Base-by-base conservation (phyloP, 2,888 invertebrate genomes). In the Nemotelus pantherinus region DNA sequence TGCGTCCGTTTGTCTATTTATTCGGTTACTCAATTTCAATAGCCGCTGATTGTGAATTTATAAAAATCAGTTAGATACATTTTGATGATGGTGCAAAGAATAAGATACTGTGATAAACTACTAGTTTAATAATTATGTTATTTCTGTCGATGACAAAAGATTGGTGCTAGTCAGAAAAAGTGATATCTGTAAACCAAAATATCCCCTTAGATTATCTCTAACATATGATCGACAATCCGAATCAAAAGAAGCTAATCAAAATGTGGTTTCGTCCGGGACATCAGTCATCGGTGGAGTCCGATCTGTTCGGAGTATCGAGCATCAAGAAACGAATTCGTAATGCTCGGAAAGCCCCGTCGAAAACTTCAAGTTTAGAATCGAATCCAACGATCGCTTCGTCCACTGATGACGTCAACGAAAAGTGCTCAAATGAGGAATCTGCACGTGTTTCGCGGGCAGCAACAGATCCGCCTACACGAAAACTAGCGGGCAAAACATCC, bases 251-350 rank as follows among this genome's bases (percentile, higher is more conserved):
- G 57, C 25, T 25, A 25, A 25, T 25, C 25, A 79, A 76, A 58
- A 81, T 81, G 81, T 81, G 81, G 81, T 81, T 81, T 77, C 80
- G 81, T 70, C 77, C 80, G 53, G 80, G 80, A 71, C 74, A 77
- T 78, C 72, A 74, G 47, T 78, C 79, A 72, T 70, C 77, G 6
- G 55, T 78, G 55, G 80, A 82, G 47, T 77, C 78, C 44, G 82
- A 82, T 60, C 82, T 81, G 10, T 80, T 81, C 65, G 80, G 82
- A 6, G 81, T 81, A 41, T 80, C 82, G 65, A 82, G 82, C 77
- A 80, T 82, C 68, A 81, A 80, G 44, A 81, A 64, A 81, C 84
- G 57, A 82, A 84, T 82, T 82, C 83, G 76, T 82, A 83, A 67
- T 80, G 81, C 45, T 77, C 78, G 80, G 75, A 81, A 79, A 80